Evolutionary conservation across 2,113 vertebrate genomes (phyloP), one percentile per base, ranked within the genome.

Genomic region (Barbus barbus): DNA sequence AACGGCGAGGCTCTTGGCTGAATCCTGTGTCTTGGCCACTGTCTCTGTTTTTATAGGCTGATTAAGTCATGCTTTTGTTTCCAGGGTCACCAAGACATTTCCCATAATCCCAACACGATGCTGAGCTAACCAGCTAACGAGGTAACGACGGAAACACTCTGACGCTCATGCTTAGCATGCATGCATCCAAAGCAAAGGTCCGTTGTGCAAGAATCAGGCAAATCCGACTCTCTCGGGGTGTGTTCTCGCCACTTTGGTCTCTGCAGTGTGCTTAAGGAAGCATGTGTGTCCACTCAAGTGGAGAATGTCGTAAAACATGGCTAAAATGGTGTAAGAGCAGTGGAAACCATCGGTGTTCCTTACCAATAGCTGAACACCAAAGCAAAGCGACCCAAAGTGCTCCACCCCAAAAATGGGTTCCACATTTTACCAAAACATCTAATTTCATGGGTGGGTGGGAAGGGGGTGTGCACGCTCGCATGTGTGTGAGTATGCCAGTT

Each of bases 261-360:
- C 86, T 79, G 41, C 67, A 83, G 83, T 83, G 84, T 80, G 83
- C 83, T 79, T 73, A 89, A 65, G 90, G 87, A 90, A 90, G 78
- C 84, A 63, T 60, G 79, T 87, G 88, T 90, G 87, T 84, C 89
- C 83, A 85, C 84, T 86, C 51, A 78, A 89, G 83, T 86, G 85
- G 86, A 78, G 80, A 85, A 74, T 61, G 78, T 89, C 85, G 84
- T 89, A 89, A 91, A 91, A 88, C 87, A 85, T 82, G 79, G 84
- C 87, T 84, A 83, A 87, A 71, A 88, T 69, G 81, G 90, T 89
- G 73, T 85, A 86, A 89, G 83, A 84, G 86, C 85, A 81, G 88
- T 92, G 92, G 90, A 92, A 93, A 93, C 81, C 91, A 48, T 79
- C 44, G n/a, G 75, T 69, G 58, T 82, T 74, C 85, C 41, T 88